phyloP scores from a whole-genome alignment of 2,797 vertebrate species.

The Otolemur crassicaudatus region DNA sequence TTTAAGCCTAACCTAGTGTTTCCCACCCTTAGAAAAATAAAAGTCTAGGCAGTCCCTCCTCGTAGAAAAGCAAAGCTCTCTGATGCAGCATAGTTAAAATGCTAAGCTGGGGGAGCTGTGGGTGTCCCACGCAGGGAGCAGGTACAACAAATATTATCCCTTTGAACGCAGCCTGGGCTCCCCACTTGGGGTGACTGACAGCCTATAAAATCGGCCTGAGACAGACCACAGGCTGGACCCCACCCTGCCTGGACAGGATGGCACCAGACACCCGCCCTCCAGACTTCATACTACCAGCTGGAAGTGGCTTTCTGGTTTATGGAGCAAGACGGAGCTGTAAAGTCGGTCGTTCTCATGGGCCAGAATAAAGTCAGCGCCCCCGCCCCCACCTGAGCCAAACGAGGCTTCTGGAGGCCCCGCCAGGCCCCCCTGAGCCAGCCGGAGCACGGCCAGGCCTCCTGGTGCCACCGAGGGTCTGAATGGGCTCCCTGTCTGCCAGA shows the following conservation, averaged over 20 bases:
- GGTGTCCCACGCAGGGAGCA: background rate
- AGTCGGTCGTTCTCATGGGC: conserved; percentile 53
- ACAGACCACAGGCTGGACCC: conserved; percentile 45
- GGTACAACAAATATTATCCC: background rate
- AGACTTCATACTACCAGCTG: conserved; percentile 20
- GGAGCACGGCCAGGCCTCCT: conserved; percentile 17
- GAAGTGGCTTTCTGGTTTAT: conserved; percentile 77
- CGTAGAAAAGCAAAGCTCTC: conserved; percentile 51
- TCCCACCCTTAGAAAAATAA: conserved; percentile 38
- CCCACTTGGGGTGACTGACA: background rate
- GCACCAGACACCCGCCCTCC: conserved; percentile 56
- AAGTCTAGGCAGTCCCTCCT: conserved; percentile 56
- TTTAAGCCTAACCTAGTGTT: conserved; percentile 38
- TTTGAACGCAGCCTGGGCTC: background rate
- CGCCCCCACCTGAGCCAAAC: background rate
- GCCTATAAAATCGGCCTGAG: background rate
- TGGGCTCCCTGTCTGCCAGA: conserved; percentile 78
- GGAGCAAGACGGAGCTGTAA: conserved; percentile 64
- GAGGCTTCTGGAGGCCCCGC: background rate
- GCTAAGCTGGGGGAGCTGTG: conserved; percentile 20
- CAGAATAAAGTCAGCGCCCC: background rate
- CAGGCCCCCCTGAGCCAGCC: background rate
- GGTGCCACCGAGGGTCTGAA: conserved; percentile 69
- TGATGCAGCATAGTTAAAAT: background rate
- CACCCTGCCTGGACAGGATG: conserved; percentile 46